Evolutionary conservation across 1,140 invertebrate genomes (phyloP).

Genomic region (Bombus breviceps): DNA sequence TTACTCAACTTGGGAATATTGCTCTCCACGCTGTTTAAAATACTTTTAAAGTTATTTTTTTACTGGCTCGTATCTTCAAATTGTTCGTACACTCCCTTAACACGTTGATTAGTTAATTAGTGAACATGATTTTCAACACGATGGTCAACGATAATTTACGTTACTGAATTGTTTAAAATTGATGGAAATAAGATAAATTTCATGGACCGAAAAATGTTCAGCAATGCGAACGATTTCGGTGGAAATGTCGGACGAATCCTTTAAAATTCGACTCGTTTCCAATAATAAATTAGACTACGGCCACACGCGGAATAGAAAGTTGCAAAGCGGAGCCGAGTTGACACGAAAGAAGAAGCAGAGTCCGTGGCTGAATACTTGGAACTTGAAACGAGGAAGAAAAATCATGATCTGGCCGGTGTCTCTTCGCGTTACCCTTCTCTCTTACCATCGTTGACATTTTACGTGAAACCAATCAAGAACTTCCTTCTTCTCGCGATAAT

Average conservation of each 20-base stretch:
- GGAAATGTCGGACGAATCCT: background rate
- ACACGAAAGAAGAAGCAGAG: conserved; percentile 27
- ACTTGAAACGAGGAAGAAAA: conserved; percentile 31
- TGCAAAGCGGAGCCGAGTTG: conserved; percentile 24
- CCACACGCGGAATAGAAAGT: conserved; percentile 71
- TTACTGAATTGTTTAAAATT: too few relatives aligned
- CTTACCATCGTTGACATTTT: background rate
- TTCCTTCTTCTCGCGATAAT: conserved; percentile 42
- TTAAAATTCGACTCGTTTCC: conserved; percentile 17
- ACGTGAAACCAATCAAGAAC: conserved; percentile 5
- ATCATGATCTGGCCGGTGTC: background rate
- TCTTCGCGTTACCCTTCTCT: background rate
- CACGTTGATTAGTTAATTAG: too few relatives aligned
- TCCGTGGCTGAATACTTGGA: conserved; percentile 16
- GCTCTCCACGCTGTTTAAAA: too few relatives aligned
- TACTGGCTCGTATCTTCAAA: too few relatives aligned
- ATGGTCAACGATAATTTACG: too few relatives aligned
- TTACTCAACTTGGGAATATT: too few relatives aligned
- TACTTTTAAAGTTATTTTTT: too few relatives aligned
- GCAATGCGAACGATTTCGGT: too few relatives aligned
- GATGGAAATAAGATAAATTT: too few relatives aligned
- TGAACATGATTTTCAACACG: too few relatives aligned
- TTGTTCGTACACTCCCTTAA: too few relatives aligned
- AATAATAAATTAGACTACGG: conserved; percentile 68
- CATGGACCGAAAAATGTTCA: too few relatives aligned